A percentile compares a stretch with the other conserved stretches of the same genome.
Evolutionary conservation across 2,113 vertebrate species (phyloP).

Genomic region (Bolborhynchus lineola): DNA sequence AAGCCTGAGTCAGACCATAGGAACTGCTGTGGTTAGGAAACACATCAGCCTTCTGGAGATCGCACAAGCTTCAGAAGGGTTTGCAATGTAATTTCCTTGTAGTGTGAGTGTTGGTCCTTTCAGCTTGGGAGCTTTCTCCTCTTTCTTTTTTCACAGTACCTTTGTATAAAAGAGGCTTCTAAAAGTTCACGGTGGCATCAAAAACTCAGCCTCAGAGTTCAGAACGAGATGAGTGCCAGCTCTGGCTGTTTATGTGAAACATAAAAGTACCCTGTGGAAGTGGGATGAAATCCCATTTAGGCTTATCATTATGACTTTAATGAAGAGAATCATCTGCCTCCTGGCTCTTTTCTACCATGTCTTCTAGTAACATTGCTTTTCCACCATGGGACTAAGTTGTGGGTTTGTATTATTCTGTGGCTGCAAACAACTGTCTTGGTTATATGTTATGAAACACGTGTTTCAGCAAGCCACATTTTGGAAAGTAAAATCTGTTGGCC

Average conservation of each 20-base stretch:
- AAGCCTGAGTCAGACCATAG: neutral
- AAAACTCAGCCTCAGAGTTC: neutral
- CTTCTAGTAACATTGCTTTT: neutral
- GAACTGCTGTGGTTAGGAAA: neutral
- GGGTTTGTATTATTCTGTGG: neutral
- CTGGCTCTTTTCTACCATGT: neutral
- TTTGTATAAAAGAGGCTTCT: neutral
- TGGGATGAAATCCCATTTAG: slow-evolving; percentile 16
- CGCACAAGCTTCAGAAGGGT: neutral
- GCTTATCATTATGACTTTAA: neutral
- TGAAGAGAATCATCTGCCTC: neutral
- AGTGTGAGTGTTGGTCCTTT: neutral
- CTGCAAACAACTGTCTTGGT: neutral
- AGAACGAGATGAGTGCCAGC: neutral
- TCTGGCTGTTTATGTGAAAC: neutral
- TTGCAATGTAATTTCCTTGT: neutral
- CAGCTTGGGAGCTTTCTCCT: neutral
- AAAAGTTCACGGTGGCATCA: neutral
- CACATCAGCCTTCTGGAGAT: neutral
- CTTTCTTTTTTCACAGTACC: neutral
- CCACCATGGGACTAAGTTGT: neutral
- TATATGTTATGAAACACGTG: neutral
- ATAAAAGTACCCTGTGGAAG: neutral
- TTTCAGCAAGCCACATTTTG: neutral
- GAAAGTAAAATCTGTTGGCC: neutral